Evolutionary conservation across 2,113 vertebrate species (phyloP).

Genomic region (Leptodactylus fuscus): DNA sequence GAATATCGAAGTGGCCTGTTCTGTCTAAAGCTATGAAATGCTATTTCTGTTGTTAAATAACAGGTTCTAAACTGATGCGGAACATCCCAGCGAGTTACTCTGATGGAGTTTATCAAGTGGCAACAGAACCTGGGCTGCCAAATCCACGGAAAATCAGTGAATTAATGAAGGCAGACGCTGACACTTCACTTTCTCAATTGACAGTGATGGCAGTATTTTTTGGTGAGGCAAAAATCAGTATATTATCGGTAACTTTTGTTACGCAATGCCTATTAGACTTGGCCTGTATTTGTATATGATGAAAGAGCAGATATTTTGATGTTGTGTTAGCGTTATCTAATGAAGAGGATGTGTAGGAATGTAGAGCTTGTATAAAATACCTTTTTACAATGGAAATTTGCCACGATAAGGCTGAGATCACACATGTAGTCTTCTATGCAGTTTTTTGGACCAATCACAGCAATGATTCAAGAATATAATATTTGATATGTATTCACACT

Average conservation of each 20-base stretch:
- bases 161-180: conserved; percentile 70
- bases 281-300: too few species aligned
- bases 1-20: not conserved
- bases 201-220: conserved; percentile 91
- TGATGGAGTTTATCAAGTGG: conserved; percentile 84
- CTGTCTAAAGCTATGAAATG: not conserved
- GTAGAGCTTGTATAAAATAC: too few species aligned
- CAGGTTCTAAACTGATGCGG: conserved; percentile 83
- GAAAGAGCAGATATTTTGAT: not conserved
- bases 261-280: too few species aligned
- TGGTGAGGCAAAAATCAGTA: conserved; percentile 73
- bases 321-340: not conserved
- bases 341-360: too few species aligned
- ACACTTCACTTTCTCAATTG: conserved; percentile 72
- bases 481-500: too few species aligned
- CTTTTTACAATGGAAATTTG: too few species aligned
- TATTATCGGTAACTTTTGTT: not conserved
- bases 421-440: too few species aligned
- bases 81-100: conserved; percentile 82
- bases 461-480: too few species aligned
- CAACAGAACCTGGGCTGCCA: conserved; percentile 80
- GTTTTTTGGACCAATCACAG: too few species aligned
- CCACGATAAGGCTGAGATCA: too few species aligned
- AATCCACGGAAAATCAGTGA: conserved; percentile 84
- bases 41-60: conserved; percentile 34